Evolutionary conservation across 1,140 invertebrate genomes (phyloP).

Genomic region (Aricia agestis): DNA sequence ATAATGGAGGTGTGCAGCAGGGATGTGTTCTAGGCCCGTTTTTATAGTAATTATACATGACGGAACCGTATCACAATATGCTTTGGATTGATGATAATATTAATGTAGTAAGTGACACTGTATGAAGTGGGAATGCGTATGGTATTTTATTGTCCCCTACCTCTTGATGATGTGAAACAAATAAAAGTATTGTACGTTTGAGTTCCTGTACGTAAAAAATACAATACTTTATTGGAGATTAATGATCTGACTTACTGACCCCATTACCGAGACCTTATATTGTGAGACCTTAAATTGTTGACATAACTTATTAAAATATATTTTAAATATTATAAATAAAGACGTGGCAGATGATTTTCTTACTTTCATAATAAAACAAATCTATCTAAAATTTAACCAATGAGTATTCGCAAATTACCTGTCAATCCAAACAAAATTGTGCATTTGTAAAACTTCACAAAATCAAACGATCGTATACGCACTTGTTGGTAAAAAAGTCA

Average conservation of each 20-base stretch:
- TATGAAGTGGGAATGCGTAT: conserved; percentile 3
- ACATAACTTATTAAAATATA: neutral
- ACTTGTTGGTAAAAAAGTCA: too few species aligned
- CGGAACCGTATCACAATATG: conserved; percentile 67
- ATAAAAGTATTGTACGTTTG: conserved; percentile 7
- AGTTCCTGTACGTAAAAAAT: neutral
- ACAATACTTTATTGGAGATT: neutral
- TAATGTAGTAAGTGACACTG: conserved; percentile 11
- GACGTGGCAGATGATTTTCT: too few species aligned
- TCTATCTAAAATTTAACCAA: too few species aligned
- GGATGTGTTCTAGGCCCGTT: conserved; percentile 48
- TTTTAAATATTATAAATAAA: too few species aligned
- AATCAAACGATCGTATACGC: too few species aligned
- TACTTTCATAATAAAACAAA: too few species aligned
- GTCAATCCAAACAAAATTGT: too few species aligned
- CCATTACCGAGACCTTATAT: too few species aligned
- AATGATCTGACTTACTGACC: neutral
- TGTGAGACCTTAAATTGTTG: neutral
- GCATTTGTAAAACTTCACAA: too few species aligned
- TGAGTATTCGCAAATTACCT: too few species aligned
- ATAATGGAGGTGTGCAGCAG: conserved; percentile 54
- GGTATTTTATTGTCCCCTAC: conserved; percentile 10
- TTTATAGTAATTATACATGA: conserved; percentile 65
- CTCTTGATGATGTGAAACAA: conserved; percentile 7
- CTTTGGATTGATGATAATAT: conserved; percentile 48